Base-by-base conservation (phyloP, 2,113 vertebrate genomes). In the Vireo altiloquus region DNA sequence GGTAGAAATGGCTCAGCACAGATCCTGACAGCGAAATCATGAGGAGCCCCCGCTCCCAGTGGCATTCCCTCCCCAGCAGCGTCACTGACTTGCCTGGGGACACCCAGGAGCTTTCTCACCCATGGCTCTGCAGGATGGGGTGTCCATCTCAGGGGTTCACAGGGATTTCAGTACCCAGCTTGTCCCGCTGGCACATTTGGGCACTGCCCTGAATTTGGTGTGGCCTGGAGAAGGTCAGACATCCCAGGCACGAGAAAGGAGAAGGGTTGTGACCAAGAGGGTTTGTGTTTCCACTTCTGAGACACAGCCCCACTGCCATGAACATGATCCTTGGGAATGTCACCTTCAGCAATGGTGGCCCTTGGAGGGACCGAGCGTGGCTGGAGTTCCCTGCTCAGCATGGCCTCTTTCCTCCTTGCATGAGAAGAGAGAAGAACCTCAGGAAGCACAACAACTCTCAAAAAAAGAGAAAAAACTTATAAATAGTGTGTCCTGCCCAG, bases 401-500 rank as follows among this genome's bases (percentile, higher is more conserved):
- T 15, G 17, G 15, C 68, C 69, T 63, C 69, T 56, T 56, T 89
- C 74, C 40, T 81, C 59, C 60, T 84, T 15, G 22, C 61, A 76
- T 44, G 42, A 61, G 47, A 25, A 39, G 28, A 68, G 11, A 33
- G 19, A 72, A 82, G 40, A 31, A 70, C 78, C 87, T 95, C 86
- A 82, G 91, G 93, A 96, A 97, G 75, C 65, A 92, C 81, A 91
- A 60, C 25, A 72, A 35, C 61, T 59, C 86, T 68, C 40, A 33
- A 59, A 92, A 77, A 77, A 76, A 69, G 35, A 46, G 15, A 92
- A 93, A 89, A 90, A 57, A n/a, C 92, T 96, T 96, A 83, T 93
- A 96, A 97, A 97, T 75, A 94, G 94, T 80, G 18, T 42, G 50
- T 81, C 84, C 72, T 74, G 56, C 24, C 33, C 81, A n/a, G 46